phyloP scores from a whole-genome alignment of 2,888 invertebrate genomes.

The Trichogramma dendrolimi region DNA sequence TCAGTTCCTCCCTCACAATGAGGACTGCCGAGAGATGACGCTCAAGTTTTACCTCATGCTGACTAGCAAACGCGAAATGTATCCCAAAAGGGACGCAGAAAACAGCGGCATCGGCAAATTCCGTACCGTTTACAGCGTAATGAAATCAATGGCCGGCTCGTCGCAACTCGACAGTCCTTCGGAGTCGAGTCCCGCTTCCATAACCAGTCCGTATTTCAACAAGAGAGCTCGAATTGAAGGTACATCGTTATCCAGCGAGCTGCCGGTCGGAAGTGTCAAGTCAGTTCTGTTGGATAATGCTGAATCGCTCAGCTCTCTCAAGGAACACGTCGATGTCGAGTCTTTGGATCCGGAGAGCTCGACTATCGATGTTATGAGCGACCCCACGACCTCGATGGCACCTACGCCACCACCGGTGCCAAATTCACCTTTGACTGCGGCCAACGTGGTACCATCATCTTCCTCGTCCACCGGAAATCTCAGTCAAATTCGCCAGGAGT shows the following conservation, averaged over 20 bases:
- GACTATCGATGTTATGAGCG: constrained; percentile 20
- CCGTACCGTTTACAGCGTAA: constrained; percentile 57
- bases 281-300: too few relatives aligned
- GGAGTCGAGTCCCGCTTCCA: constrained; percentile 38
- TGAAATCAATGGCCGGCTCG: constrained; percentile 37
- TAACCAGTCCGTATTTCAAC: constrained; percentile 26
- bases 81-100: constrained; percentile 62
- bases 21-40: constrained; percentile 43
- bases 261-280: not conserved
- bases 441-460: constrained; percentile 31
- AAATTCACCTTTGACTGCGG: constrained; percentile 42
- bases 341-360: constrained; percentile 23
- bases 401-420: constrained; percentile 50
- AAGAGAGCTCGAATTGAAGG: too few relatives aligned
- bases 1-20: constrained; percentile 34
- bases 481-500: constrained; percentile 56
- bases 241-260: constrained; percentile 5
- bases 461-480: constrained; percentile 38
- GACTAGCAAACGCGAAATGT: constrained; percentile 55
- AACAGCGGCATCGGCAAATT: constrained; percentile 60
- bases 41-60: constrained; percentile 48
- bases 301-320: constrained; percentile 7
- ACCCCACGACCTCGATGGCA: constrained; percentile 29
- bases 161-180: constrained; percentile 40
- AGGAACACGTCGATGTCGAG: constrained; percentile 19